Evolutionary conservation across 64 coral and sea anemone genomes (phyloP), one percentile per base, ranked within the genome.

Genomic region (Stichodactyla helianthus): DNA sequence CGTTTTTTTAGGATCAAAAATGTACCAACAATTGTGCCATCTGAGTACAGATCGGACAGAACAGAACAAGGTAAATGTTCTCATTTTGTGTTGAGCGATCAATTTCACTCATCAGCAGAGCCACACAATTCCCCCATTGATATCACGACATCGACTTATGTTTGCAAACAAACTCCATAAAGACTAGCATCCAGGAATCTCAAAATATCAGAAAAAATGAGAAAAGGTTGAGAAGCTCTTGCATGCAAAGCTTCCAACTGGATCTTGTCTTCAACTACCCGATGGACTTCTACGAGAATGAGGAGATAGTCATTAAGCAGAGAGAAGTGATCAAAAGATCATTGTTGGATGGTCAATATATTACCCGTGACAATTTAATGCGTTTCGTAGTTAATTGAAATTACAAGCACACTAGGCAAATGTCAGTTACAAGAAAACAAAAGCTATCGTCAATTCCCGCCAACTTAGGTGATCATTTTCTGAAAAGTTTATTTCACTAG

Each of bases 211-310:
- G 62, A 23, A 85, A 89, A 68, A 89, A 89, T 53, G 57, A 10
- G 1, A 83, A 19, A 22, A 74, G 88, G 12, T 44, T 84, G 7
- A 60, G 27, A 57, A 89, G 88, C 82, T 52, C 88, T 13, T 89
- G 88, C 57, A 82, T 89, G 59, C 88, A 89, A 54, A 70, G 82
- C 55, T 89, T 89, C 50, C 63, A 63, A 23, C 19, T 58, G 28
- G 82, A 89, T 25, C 77, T 76, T 28, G 55, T 89, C 5, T 89
- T 77, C 23, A 89, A 89, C 22, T 89, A 57, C 35, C 54, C 85
- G 0, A 89, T 89, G 64, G 81, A 89, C 50, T 89, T 55, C 27
- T 84, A 89, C 52, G 51, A 89, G 23, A 89, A 89, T 55, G 82
- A 89, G 31, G 12, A 57, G 6, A 78, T 78, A 18, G 76, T 78